Conservation (phyloP, 2,797 vertebrate species). For the Philypnodon macrostomus region DNA sequence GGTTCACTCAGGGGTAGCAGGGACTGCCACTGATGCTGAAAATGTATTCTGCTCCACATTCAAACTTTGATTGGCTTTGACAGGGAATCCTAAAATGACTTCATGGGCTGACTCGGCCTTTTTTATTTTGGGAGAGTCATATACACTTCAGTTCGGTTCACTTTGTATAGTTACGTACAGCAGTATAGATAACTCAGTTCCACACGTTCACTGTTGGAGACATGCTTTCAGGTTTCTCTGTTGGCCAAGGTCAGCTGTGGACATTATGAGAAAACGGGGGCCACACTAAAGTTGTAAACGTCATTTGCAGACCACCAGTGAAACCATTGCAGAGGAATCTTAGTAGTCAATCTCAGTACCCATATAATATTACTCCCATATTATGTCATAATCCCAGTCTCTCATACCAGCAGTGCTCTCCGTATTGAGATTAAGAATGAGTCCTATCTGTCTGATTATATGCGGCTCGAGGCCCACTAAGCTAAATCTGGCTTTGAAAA, state of each 20-base stretch:
- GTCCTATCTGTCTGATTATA: slow-evolving; percentile 37
- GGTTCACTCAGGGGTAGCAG: slow-evolving; percentile 49
- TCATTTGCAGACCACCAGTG: too few species aligned
- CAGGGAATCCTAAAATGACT: slow-evolving; percentile 33
- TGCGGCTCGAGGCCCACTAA: slow-evolving; percentile 15
- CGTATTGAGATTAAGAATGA: slow-evolving; percentile 36
- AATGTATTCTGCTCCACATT: slow-evolving; percentile 44
- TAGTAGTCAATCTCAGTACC: background rate
- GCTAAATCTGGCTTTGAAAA: slow-evolving; percentile 20
- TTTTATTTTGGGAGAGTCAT: background rate
- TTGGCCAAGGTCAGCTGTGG: too few species aligned
- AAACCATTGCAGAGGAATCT: too few species aligned
- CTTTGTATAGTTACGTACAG: slow-evolving; percentile 3
- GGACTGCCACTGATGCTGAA: slow-evolving; percentile 34
- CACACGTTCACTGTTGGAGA: too few species aligned
- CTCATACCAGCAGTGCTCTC: slow-evolving; percentile 1
- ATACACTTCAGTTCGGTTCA: slow-evolving; percentile 9
- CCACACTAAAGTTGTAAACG: too few species aligned
- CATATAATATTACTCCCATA: background rate
- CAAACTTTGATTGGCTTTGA: slow-evolving; percentile 47
- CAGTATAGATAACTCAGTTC: too few species aligned
- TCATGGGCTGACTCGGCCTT: slow-evolving; percentile 2
- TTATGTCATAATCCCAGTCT: slow-evolving; percentile 20
- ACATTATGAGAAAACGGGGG: too few species aligned
- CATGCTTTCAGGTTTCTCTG: too few species aligned